Evolutionary conservation across 2,888 invertebrate genomes (phyloP).

Genomic region (Agrotis clavis): DNA sequence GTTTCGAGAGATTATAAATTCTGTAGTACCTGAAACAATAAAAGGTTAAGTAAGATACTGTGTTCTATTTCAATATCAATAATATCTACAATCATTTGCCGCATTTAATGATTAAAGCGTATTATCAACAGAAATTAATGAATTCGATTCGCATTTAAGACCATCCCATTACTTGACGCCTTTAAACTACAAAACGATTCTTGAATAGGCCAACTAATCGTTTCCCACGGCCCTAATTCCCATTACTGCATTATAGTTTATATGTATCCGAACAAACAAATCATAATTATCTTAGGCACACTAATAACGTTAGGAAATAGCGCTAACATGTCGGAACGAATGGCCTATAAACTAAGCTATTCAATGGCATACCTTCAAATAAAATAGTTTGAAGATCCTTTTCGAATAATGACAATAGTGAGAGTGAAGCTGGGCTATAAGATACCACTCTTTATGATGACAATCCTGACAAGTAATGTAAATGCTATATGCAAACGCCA

Average conservation of each 20-base stretch:
- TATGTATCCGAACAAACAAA: slow-evolving; percentile 52
- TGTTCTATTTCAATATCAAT: background rate
- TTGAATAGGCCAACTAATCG: slow-evolving; percentile 40
- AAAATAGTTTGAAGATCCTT: slow-evolving; percentile 16
- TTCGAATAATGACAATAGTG: slow-evolving; percentile 16
- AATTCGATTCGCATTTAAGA: slow-evolving; percentile 31
- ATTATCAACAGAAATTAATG: slow-evolving; percentile 16
- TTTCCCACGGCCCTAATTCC: slow-evolving; percentile 58
- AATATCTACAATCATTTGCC: background rate
- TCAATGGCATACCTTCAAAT: background rate
- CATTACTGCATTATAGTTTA: slow-evolving; percentile 45
- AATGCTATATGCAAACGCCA: slow-evolving; percentile 71
- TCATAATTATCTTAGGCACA: slow-evolving; percentile 50
- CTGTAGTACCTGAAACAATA: slow-evolving; percentile 52
- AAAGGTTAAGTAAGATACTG: background rate
- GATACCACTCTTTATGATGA: slow-evolving; percentile 51
- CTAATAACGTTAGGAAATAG: slow-evolving; percentile 33
- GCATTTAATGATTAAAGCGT: background rate
- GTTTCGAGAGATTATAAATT: background rate
- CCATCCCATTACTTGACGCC: slow-evolving; percentile 29
- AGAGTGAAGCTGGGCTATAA: slow-evolving; percentile 19
- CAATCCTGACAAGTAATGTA: slow-evolving; percentile 59
- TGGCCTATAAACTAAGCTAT: background rate
- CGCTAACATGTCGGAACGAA: slow-evolving; percentile 16
- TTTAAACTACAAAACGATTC: slow-evolving; percentile 31